Evolutionary conservation across 2,888 invertebrate genomes (phyloP).

Genomic region (Slavum lentiscoides): DNA sequence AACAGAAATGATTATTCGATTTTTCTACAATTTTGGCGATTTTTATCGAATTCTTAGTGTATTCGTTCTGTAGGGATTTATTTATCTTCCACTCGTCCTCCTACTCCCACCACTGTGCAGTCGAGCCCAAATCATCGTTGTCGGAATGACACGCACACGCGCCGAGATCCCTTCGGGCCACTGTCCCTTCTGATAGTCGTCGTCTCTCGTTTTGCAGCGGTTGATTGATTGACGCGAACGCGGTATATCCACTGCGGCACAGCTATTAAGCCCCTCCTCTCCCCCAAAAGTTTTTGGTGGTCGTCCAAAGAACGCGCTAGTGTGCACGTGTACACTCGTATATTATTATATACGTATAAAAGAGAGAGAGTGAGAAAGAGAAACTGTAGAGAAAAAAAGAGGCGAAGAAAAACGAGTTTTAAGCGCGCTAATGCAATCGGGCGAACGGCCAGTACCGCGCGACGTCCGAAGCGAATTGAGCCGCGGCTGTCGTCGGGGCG

Average conservation of each 20-base stretch:
- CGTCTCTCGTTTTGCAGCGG: neutral
- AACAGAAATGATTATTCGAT: too few relatives aligned
- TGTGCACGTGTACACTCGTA: too few relatives aligned
- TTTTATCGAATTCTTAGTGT: too few relatives aligned
- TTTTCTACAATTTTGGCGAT: too few relatives aligned
- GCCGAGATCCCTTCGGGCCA: too few relatives aligned
- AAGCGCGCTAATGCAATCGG: slow-evolving; percentile 43
- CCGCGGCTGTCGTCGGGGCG: too few relatives aligned
- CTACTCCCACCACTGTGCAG: too few relatives aligned
- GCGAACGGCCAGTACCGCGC: slow-evolving; percentile 36
- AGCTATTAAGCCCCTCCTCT: slow-evolving; percentile 16
- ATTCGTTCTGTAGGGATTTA: too few relatives aligned
- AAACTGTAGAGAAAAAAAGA: neutral
- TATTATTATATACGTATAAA: too few relatives aligned
- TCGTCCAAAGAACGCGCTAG: slow-evolving; percentile 17
- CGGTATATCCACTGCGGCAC: slow-evolving; percentile 14
- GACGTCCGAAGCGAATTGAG: neutral
- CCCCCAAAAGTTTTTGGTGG: slow-evolving; percentile 27
- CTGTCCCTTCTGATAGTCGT: neutral
- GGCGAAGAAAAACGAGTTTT: neutral
- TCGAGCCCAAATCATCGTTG: too few relatives aligned
- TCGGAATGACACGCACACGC: too few relatives aligned
- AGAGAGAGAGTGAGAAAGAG: neutral
- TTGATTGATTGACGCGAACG: slow-evolving; percentile 42
- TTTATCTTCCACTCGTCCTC: too few relatives aligned